A percentile compares a stretch with the other conserved stretches of the same genome.
Evolutionary conservation across 2,797 vertebrate species (phyloP).

Genomic region (Zalophus californianus): DNA sequence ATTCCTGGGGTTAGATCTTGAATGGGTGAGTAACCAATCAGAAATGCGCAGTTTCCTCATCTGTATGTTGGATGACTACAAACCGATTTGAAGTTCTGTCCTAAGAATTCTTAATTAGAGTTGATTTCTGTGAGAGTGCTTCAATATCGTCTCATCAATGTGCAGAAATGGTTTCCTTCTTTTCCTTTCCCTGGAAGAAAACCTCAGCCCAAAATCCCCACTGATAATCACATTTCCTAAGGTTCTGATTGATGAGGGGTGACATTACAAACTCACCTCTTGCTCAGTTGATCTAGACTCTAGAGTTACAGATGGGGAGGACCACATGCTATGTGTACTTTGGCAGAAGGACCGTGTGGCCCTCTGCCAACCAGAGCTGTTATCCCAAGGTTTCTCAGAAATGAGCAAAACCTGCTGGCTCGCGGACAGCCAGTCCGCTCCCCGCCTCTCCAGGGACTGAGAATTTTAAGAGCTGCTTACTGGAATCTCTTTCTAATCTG

Average conservation of each 20-base stretch:
- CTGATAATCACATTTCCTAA: conserved; percentile 34
- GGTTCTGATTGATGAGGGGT: conserved; percentile 34
- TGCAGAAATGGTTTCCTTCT: conserved; percentile 24
- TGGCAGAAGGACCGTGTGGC: conserved; percentile 55
- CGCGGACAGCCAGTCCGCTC: conserved; percentile 3
- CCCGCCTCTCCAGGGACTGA: neutral
- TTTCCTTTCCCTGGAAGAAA: conserved; percentile 37
- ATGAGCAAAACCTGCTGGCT: conserved; percentile 66
- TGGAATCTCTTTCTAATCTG: conserved; percentile 60
- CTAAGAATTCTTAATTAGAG: conserved; percentile 13
- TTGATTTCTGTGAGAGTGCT: neutral
- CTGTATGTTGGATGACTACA: neutral
- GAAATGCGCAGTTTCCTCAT: neutral
- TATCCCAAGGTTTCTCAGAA: conserved; percentile 75
- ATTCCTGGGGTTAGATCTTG: neutral
- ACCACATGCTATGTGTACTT: conserved; percentile 66
- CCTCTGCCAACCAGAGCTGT: conserved; percentile 61
- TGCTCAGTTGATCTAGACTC: conserved; percentile 33
- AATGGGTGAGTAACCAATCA: neutral
- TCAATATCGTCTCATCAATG: neutral
- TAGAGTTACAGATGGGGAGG: conserved; percentile 48
- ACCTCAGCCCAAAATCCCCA: neutral
- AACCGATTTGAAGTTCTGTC: neutral
- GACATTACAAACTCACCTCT: conserved; percentile 44
- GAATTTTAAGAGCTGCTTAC: conserved; percentile 6